A percentile compares a stretch with the other conserved stretches of the same genome.
phyloP scores from a whole-genome alignment of 2,888 invertebrate species.

The Caenorhabditis plicata region DNA sequence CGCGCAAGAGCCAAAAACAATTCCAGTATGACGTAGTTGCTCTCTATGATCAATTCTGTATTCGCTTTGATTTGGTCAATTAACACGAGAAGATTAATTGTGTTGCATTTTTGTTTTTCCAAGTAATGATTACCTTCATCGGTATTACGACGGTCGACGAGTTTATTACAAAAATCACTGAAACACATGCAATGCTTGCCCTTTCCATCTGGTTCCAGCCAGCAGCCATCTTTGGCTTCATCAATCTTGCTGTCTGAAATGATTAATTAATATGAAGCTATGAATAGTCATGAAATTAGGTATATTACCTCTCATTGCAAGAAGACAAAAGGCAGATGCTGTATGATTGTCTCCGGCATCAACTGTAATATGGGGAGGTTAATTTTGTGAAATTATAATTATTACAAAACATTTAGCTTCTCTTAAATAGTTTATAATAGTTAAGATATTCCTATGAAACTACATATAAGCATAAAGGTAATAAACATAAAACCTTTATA shows the following conservation, averaged over 20 bases:
- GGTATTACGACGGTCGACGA: conserved; percentile 41
- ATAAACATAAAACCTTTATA: no score
- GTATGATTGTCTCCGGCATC: conserved; percentile 53
- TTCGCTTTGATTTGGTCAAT: no score
- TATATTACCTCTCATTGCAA: conserved; percentile 37
- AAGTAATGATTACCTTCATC: conserved; percentile 24
- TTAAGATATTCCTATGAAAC: no score
- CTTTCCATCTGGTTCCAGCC: conserved; percentile 56
- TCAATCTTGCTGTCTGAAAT: conserved; percentile 29
- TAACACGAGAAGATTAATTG: no score
- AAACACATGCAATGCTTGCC: conserved; percentile 59
- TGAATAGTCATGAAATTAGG: not conserved
- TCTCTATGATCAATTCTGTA: no score
- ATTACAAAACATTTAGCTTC: no score
- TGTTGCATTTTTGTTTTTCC: no score
- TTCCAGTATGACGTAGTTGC: no score
- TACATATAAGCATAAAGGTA: no score
- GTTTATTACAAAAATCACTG: conserved; percentile 54
- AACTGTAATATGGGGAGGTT: conserved; percentile 50
- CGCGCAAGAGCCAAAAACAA: no score
- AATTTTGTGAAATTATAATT: no score
- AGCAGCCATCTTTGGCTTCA: conserved; percentile 51
- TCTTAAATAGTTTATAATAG: no score
- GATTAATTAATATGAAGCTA: not conserved
- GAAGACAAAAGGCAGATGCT: conserved; percentile 53